Percentiles rank a stretch among this genome's conserved stretches.
Conservation (phyloP, 2,888 invertebrate genomes). For the Rhagonycha lutea region DNA sequence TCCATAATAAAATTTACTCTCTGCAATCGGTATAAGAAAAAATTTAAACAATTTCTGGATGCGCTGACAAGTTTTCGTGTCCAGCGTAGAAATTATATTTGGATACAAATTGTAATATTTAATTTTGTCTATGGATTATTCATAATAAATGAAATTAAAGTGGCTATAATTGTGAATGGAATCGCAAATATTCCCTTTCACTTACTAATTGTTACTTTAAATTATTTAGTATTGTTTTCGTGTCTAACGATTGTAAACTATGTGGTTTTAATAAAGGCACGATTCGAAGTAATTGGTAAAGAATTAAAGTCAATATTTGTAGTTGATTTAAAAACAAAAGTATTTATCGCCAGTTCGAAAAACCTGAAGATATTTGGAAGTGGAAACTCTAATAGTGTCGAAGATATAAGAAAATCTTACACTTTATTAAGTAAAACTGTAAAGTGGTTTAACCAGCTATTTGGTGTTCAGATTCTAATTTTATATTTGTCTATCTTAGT, state of each 20-base stretch:
- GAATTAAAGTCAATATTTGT: not conserved
- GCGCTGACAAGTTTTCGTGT: too few species aligned
- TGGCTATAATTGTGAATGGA: too few species aligned
- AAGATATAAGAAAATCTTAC: not conserved
- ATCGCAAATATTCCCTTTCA: too few species aligned
- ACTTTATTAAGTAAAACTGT: not conserved
- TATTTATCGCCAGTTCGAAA: not conserved
- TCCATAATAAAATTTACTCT: too few species aligned
- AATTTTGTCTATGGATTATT: too few species aligned
- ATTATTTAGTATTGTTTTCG: not conserved
- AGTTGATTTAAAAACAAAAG: not conserved
- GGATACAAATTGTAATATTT: too few species aligned
- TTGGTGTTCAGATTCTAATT: not conserved
- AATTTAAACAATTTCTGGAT: too few species aligned
- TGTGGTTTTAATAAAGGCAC: not conserved
- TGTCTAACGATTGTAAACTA: not conserved
- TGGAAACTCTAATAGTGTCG: not conserved
- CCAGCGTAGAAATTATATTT: too few species aligned
- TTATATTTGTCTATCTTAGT: not conserved
- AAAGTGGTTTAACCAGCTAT: not conserved
- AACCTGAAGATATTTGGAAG: not conserved
- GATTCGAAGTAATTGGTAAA: not conserved
- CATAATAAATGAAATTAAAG: too few species aligned
- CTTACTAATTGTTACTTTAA: not conserved
- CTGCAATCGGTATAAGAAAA: too few species aligned